Conservation (phyloP, 1,140 invertebrate species). For the Neomicropteryx cornuta region DNA sequence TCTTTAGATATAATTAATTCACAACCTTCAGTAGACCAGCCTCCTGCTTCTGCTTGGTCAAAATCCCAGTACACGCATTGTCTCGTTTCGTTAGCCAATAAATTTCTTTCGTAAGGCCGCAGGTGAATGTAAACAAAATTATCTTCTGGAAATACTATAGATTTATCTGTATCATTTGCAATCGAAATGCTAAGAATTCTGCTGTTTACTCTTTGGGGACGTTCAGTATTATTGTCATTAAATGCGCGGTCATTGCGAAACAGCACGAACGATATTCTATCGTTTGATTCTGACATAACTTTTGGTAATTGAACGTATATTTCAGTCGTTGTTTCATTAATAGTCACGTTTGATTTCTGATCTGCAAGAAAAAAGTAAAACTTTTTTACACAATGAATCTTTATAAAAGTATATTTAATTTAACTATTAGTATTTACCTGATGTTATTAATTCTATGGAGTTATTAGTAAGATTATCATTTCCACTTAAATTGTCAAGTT, state of each 20-base stretch:
- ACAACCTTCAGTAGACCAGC: constrained; percentile 34
- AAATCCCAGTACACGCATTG: constrained; percentile 37
- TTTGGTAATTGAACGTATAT: constrained; percentile 28
- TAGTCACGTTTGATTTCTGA: constrained; percentile 16
- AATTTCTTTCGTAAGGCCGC: constrained; percentile 17
- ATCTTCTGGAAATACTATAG: neutral
- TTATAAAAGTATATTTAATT: constrained; percentile 1
- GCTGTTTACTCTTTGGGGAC: constrained; percentile 20
- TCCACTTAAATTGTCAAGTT: too few species aligned
- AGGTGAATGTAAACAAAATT: constrained; percentile 31
- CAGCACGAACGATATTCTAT: constrained; percentile 33
- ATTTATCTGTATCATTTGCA: neutral
- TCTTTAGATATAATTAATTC: constrained; percentile 20
- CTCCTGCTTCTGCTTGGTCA: constrained; percentile 18
- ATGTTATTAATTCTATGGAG: neutral
- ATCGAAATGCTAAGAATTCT: constrained; percentile 14
- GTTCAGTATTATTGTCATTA: constrained; percentile 7
- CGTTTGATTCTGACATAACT: constrained; percentile 17
- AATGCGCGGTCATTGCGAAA: constrained; percentile 35
- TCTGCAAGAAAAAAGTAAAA: constrained; percentile 15
- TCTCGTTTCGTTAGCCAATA: constrained; percentile 22
- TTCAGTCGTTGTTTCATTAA: constrained; percentile 20
- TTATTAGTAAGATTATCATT: too few species aligned
- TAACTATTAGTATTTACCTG: neutral
- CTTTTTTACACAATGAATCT: neutral